Evolutionary conservation across 2,888 invertebrate genomes (phyloP), one percentile per base, ranked within the genome.

Genomic region (Nebria brevicollis): DNA sequence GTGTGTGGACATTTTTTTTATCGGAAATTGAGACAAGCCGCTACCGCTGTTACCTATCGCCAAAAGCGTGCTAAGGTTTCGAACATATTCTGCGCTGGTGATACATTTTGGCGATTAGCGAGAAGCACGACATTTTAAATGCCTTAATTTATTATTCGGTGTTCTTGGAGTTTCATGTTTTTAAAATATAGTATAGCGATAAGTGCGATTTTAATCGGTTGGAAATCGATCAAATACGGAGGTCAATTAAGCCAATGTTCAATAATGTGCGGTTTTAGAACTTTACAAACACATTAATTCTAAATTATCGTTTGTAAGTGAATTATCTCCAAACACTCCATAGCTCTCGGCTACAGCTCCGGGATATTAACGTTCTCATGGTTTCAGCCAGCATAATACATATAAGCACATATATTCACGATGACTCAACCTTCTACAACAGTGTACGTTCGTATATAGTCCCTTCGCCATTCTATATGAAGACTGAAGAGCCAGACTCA

Each of bases 261-360:
- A 66, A 66, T 74, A 79, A 79, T 79, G 79, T 79, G 66, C 54
- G 73, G 75, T 66, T 79, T 75, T 74, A 15, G 79, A 79, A 79
- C 73, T 79, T 78, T 79, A 79, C 79, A 73, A 73, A 75, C 75
- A 74, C 79, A 79, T 79, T 79, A 79, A 79, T 79, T 79, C 79
- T 79, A 79, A 79, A 79, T 79, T 79, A 79, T 79, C 72, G 79
- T 74, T 54, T 41, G 74, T 79, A 79, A 79, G 79, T 79, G 79
- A 79, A 79, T 79, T 79, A 79, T 79, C 79, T 75, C 79, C 74
- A 79, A 79, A 75, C 79, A 79, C 74, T 75, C 43, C 74, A 75
- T 78, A 78, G 78, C 78, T 78, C 78, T 66, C 41, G 73, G 73
- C 72, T 74, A 78, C 54, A 34, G 79, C 79, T 79, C 42, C 41